A percentile compares a stretch with the other conserved stretches of the same genome.
These are phyloP conservation scores for Cisticola juncidis DNA, from an alignment of 2,113 vertebrate genomes.

Conservation along the genomic window DNA sequence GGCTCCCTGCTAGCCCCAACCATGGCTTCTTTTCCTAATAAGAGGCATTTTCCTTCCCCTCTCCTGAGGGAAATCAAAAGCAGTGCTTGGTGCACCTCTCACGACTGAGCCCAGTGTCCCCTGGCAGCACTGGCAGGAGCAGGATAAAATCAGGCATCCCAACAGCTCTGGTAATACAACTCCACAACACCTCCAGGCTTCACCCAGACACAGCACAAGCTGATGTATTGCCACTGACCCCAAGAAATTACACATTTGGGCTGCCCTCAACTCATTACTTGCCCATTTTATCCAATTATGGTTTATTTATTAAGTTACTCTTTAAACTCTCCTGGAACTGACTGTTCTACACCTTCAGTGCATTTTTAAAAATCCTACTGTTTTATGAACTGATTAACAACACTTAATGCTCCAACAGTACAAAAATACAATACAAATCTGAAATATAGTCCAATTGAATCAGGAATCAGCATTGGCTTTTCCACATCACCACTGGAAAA, in stretches of 20 bases:
- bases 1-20: background rate
- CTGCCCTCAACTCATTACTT: background rate
- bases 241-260: background rate
- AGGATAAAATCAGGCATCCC: background rate
- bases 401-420: background rate
- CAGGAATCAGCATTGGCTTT: background rate
- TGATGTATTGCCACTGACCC: background rate
- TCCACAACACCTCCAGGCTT: background rate
- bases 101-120: accelerated
- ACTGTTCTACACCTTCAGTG: background rate
- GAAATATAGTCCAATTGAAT: background rate
- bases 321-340: background rate
- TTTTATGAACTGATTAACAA: slow-evolving; percentile 32
- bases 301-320: slow-evolving; percentile 20
- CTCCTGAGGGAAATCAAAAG: background rate
- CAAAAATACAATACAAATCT: background rate
- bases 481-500: background rate
- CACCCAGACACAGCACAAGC: background rate
- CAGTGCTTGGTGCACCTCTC: background rate
- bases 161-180: background rate
- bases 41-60: background rate
- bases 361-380: background rate
- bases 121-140: background rate
- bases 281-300: background rate
- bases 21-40: background rate